phyloP scores from a whole-genome alignment of 2,797 vertebrate species.

The Brachyrhaphis roseni region DNA sequence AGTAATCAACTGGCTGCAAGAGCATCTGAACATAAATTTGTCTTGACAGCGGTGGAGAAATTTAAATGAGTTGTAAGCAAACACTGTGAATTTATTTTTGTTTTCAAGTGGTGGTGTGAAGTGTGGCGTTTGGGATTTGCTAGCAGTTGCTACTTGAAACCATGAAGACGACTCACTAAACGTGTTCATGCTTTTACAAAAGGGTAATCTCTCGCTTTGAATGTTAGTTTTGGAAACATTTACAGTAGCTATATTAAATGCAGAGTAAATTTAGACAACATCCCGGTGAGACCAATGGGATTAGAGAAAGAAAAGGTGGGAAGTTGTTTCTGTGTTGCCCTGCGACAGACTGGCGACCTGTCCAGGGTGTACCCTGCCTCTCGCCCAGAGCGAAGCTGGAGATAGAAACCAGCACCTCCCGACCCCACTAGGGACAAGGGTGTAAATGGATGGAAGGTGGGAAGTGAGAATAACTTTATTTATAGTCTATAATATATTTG shows the following conservation, averaged over 20 bases:
- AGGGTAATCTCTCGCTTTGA: neutral
- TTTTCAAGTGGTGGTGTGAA: neutral
- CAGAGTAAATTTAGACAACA: neutral
- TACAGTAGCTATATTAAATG: neutral
- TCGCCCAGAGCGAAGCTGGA: too few species aligned
- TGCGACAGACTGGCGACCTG: too few species aligned
- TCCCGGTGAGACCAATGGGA: neutral
- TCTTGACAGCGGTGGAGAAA: neutral
- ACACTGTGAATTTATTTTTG: conserved; percentile 7
- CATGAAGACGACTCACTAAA: neutral
- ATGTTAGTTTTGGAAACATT: neutral
- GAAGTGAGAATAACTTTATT: neutral
- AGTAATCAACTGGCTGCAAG: neutral
- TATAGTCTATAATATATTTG: neutral
- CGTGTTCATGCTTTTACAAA: neutral
- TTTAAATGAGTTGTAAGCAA: conserved; percentile 3
- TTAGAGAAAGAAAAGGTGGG: neutral
- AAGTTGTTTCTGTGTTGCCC: too few species aligned
- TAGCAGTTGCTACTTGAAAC: conserved; percentile 7
- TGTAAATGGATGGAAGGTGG: too few species aligned
- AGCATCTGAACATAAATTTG: conserved; percentile 12
- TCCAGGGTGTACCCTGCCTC: too few species aligned
- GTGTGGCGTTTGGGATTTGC: neutral
- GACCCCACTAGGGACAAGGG: too few species aligned
- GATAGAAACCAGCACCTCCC: too few species aligned